These are phyloP conservation scores for Digitonthophagus gazella DNA, from an alignment of 2,888 invertebrate species.

Conservation along the genomic window DNA sequence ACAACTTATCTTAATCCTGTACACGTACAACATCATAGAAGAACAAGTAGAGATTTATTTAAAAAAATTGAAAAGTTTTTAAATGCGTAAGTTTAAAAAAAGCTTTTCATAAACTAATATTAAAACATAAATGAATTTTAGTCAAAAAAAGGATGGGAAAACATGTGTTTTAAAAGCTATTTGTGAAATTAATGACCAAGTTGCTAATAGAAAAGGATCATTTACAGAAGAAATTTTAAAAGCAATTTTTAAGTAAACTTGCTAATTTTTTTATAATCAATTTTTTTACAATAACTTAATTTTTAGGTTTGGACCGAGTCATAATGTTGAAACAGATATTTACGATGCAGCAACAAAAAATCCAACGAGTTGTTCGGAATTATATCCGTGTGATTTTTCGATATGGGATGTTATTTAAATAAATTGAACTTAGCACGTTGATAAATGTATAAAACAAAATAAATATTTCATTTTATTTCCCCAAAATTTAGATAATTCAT, in stretches of 20 bases:
- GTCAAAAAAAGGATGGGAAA: constrained; percentile 54
- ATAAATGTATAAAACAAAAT: constrained; percentile 3
- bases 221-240: constrained; percentile 65
- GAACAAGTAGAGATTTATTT: constrained; percentile 61
- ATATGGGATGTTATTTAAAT: constrained; percentile 31
- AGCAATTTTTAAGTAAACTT: constrained; percentile 64
- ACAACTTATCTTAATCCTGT: constrained; percentile 31
- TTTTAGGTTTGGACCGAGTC: constrained; percentile 54
- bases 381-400: constrained; percentile 52
- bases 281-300: constrained; percentile 1
- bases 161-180: constrained; percentile 65
- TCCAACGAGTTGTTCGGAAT: constrained; percentile 49
- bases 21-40: constrained; percentile 57
- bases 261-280: neutral
- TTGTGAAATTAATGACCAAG: constrained; percentile 60
- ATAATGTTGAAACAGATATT: constrained; percentile 41
- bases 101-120: neutral
- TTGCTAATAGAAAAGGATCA: constrained; percentile 52
- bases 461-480: neutral
- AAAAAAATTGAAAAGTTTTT: constrained; percentile 62
- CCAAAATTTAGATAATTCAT: neutral
- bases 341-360: constrained; percentile 52
- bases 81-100: constrained; percentile 57
- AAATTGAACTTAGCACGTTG: too few species aligned
- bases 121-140: constrained; percentile 34